phyloP scores from a whole-genome alignment of 1,140 invertebrate species.

The Rhopalosiphum padi region DNA sequence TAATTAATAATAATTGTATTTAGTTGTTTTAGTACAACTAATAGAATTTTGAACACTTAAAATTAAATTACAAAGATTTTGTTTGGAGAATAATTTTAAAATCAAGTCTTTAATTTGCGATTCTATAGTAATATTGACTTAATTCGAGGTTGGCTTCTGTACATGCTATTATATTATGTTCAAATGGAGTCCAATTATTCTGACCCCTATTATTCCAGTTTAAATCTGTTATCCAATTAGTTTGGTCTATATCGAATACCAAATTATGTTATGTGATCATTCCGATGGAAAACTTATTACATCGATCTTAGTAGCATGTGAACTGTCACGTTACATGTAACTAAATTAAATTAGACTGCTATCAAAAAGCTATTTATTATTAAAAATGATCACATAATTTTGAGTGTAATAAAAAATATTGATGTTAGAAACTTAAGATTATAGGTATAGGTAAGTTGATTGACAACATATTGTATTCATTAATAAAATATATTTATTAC shows the following conservation, averaged over 20 bases:
- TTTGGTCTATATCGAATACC: background rate
- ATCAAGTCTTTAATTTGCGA: background rate
- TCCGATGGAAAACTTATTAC: background rate
- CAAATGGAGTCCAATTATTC: background rate
- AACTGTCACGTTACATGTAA: background rate
- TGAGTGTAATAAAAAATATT: background rate
- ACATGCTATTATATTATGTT: background rate
- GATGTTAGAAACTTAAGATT: background rate
- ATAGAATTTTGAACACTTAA: background rate
- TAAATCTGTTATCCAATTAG: conserved; percentile 9
- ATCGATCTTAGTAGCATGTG: background rate
- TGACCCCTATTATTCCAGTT: background rate
- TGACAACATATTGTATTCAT: background rate
- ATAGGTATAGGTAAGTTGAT: background rate
- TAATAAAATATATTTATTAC: background rate
- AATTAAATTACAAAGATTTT: background rate
- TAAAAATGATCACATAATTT: background rate
- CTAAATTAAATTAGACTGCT: background rate
- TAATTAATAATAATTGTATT: background rate
- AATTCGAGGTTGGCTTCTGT: background rate
- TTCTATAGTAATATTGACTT: background rate
- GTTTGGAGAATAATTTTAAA: background rate
- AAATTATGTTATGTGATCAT: background rate
- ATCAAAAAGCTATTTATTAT: background rate
- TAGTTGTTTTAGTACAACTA: background rate